Evolutionary conservation across 2,797 vertebrate genomes (phyloP).

Genomic region (Pangasius krempfi): DNA sequence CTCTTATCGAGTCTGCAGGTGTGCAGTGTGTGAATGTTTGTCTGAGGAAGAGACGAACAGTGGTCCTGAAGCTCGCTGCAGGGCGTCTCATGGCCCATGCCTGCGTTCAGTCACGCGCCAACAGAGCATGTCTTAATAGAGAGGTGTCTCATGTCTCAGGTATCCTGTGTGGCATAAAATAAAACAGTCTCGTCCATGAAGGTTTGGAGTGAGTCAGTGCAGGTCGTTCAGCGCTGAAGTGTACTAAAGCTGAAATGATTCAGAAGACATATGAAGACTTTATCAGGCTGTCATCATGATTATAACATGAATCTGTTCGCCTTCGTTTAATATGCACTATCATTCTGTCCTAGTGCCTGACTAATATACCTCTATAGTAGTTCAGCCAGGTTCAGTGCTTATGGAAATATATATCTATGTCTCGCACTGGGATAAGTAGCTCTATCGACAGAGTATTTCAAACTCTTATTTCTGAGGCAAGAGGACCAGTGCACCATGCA

Average conservation of each 20-base stretch:
- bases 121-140: neutral
- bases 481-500: slow-evolving; percentile 21
- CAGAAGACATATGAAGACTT: neutral
- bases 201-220: neutral
- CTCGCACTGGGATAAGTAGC: slow-evolving; percentile 4
- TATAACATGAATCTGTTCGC: neutral
- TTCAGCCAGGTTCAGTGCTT: slow-evolving; percentile 2
- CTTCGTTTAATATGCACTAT: neutral
- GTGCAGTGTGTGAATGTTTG: slow-evolving; percentile 58
- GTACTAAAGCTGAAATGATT: neutral
- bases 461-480: slow-evolving; percentile 44
- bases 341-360: neutral
- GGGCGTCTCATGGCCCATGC: slow-evolving; percentile 46
- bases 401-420: neutral
- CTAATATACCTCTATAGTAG: neutral
- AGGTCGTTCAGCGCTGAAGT: neutral
- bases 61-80: slow-evolving; percentile 56
- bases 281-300: neutral
- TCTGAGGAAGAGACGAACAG: slow-evolving; percentile 45
- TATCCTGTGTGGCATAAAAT: neutral
- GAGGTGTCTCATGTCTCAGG: slow-evolving; percentile 14
- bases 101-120: neutral
- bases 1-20: neutral
- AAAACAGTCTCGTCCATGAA: neutral
- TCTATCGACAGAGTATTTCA: slow-evolving; percentile 50